Percentiles rank a stretch among this genome's conserved stretches.
Evolutionary conservation across 1,140 invertebrate genomes (phyloP).

Genomic region (Calephelis nemesis): DNA sequence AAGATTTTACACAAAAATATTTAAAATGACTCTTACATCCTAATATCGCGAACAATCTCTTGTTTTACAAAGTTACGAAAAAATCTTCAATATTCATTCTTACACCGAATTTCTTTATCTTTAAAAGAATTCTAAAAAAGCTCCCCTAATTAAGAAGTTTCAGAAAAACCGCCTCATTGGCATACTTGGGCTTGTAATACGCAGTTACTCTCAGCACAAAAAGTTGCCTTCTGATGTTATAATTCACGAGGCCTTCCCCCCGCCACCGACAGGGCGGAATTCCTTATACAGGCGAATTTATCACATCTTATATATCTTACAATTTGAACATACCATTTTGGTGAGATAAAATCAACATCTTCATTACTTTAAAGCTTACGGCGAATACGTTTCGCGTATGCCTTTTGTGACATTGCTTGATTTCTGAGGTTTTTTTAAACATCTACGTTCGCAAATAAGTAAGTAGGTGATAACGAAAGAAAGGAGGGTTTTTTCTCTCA

Average conservation of each 20-base stretch:
- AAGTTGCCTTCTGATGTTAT: constrained; percentile 63
- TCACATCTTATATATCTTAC: constrained; percentile 38
- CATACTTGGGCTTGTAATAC: constrained; percentile 68
- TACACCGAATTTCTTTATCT: constrained; percentile 24
- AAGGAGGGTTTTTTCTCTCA: too few species aligned
- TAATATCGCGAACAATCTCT: background rate
- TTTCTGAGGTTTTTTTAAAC: too few species aligned
- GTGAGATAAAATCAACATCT: constrained; percentile 4
- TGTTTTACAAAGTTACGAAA: constrained; percentile 17
- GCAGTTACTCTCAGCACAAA: constrained; percentile 67
- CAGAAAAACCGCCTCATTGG: constrained; percentile 59
- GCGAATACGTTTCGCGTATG: background rate
- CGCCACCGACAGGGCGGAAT: constrained; percentile 54
- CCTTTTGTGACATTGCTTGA: background rate
- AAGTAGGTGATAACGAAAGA: too few species aligned
- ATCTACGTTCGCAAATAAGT: too few species aligned
- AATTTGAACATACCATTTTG: constrained; percentile 44
- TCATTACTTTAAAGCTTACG: constrained; percentile 18
- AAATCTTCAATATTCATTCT: constrained; percentile 15
- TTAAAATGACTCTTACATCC: constrained; percentile 28
- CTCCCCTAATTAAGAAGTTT: constrained; percentile 65
- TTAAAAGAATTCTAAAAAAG: constrained; percentile 48
- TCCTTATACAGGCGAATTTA: constrained; percentile 65
- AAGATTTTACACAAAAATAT: background rate
- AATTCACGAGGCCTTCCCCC: constrained; percentile 55